Base-by-base conservation (phyloP, 2,797 vertebrate species). In the Pseudochaenichthys georgianus region DNA sequence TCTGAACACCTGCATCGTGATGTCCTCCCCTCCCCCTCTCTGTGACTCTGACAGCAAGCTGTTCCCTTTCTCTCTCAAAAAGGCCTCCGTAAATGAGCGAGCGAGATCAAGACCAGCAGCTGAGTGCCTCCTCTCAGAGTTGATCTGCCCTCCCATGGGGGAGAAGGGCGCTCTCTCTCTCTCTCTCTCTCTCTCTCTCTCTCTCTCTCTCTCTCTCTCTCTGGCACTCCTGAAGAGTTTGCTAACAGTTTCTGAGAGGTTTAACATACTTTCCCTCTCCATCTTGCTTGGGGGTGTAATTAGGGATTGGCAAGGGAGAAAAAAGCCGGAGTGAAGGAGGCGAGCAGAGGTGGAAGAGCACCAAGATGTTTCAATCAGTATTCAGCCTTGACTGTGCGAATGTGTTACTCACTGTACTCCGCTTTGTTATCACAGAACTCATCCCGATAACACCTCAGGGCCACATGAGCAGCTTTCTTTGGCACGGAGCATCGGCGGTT, bases 111-210 rank as follows among this genome's bases (percentile, higher is more conserved):
- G 90, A 86, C 80, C 73, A 75, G 78, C 82, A 38, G 86, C 80
- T 83, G 87, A 89, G 83, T 88, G 86, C 86, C 71, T 85, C 84
- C 74, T 90, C 88, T 80, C 73, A 82, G 75, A 79, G 80, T 80
- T 73, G 68, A 87, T 92, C 88, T 90, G 82, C 85, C 80, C 68
- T 83, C 81, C 74, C 34, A 51, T 77, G 80, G 85, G 64, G 59
- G 51, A 10, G 46, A 52, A 34, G 71, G 58, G 19, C 59, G 9
- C 65, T 28, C 28, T 28, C 28, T 28, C 28, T 28, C 28, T 28
- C 28, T 28, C 3, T 28, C 28, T 28, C 28, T 28, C 28, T 28
- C 28, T 28, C 28, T 28, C 28, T 28, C 28, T 28, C 28, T 28
- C 28, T 28, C 28, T 28, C 65, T 46, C 47, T 7, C 3, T 59